These are phyloP conservation scores for Esox lucius DNA, from an alignment of 2,797 vertebrate species.

Conservation along the genomic window DNA sequence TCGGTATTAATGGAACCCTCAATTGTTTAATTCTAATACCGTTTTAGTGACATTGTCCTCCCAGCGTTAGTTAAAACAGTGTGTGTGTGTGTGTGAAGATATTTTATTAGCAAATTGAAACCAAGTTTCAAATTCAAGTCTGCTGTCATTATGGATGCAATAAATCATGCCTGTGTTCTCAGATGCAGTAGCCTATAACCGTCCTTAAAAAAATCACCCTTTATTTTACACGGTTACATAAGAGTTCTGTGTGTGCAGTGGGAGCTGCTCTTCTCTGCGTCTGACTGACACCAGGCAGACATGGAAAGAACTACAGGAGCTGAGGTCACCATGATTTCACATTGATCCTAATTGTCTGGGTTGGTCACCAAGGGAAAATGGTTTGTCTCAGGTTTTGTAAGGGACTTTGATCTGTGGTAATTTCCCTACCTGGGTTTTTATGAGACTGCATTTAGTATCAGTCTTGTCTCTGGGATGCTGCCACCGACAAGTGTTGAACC, in stretches of 20 bases:
- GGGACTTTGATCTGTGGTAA: conserved; percentile 43
- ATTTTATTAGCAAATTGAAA: not conserved
- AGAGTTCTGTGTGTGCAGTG: not conserved
- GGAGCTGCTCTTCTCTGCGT: not conserved
- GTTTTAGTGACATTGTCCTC: not conserved
- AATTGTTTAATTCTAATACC: not conserved
- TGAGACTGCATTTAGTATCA: conserved; percentile 2
- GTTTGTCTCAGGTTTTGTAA: conserved; percentile 2
- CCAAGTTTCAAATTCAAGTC: not conserved
- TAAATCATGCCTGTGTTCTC: not conserved
- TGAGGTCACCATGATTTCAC: not conserved
- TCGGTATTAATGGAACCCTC: not conserved
- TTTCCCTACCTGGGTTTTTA: conserved; percentile 28
- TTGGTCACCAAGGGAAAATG: not conserved
- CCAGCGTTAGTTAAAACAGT: not conserved
- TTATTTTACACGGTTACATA: not conserved
- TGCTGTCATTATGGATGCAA: not conserved
- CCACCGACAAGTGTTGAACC: not conserved
- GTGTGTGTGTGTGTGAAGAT: not conserved
- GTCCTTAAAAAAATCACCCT: not conserved
- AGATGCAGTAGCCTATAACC: not conserved
- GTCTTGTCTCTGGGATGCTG: not conserved
- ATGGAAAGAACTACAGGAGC: not conserved
- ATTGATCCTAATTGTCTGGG: not conserved
- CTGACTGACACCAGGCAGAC: not conserved